Percentiles rank a stretch among this genome's conserved stretches.
These are phyloP conservation scores for Toxotes jaculatrix DNA, from an alignment of 2,113 vertebrate genomes.

Conservation along the genomic window DNA sequence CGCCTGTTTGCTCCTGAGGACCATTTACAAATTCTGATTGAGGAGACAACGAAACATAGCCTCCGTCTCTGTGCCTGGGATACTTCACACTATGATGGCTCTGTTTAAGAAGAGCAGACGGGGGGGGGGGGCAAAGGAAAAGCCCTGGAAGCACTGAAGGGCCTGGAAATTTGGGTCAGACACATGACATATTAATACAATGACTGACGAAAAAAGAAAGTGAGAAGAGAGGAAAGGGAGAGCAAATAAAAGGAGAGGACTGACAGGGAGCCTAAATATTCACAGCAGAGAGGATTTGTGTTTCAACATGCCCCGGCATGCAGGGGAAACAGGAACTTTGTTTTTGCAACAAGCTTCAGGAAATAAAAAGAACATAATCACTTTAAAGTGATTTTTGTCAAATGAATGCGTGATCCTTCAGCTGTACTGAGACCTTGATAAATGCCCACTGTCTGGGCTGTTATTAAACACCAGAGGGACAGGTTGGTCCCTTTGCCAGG, in stretches of 20 bases:
- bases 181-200: slow-evolving; percentile 57
- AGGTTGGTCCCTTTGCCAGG: slow-evolving; percentile 69
- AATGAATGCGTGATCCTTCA: slow-evolving; percentile 67
- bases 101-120: slow-evolving; percentile 44
- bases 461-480: slow-evolving; percentile 82
- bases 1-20: slow-evolving; percentile 35
- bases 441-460: slow-evolving; percentile 73
- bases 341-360: slow-evolving; percentile 32
- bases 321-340: slow-evolving; percentile 16
- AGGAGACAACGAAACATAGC: slow-evolving; percentile 50
- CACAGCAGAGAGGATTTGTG: slow-evolving; percentile 25
- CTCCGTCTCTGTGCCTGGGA: slow-evolving; percentile 28
- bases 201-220: slow-evolving; percentile 43
- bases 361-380: slow-evolving; percentile 68
- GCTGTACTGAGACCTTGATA: slow-evolving; percentile 75
- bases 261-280: slow-evolving; percentile 34
- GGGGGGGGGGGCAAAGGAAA: background rate
- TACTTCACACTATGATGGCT: slow-evolving; percentile 17
- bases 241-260: slow-evolving; percentile 1
- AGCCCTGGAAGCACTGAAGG: slow-evolving; percentile 35
- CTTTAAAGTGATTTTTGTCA: slow-evolving; percentile 69
- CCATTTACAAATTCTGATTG: slow-evolving; percentile 43
- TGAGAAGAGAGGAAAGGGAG: slow-evolving; percentile 6
- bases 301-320: slow-evolving; percentile 34
- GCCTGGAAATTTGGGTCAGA: slow-evolving; percentile 55